Base-by-base conservation (phyloP, 2,888 invertebrate genomes). In the Eulithis testata region DNA sequence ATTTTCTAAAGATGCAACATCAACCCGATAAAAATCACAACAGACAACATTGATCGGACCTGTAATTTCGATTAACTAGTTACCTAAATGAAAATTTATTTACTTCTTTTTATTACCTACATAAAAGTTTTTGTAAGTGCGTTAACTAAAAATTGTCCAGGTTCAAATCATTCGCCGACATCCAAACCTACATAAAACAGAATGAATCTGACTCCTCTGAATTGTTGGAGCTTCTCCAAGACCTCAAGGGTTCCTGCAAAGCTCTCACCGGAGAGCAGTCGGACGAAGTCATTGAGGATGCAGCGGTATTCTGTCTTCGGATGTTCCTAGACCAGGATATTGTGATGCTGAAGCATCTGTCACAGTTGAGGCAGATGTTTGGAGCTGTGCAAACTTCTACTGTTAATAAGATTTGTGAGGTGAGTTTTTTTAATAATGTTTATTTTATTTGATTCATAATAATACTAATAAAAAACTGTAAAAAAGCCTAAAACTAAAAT, bases 321-420 rank as follows among this genome's bases (percentile, higher is more conserved):
- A 85, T 96, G 79, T 94, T 96, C 75, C 83, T 96, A 1, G 93
- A 95, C 58, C 94, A 94, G 63, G 94, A 93, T 58, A 87, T 94
- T 59, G 90, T 96, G 8, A 93, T 94, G 80, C 87, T 94, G 47
- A 94, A 94, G 71, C 95, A 95, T 78, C 81, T 94, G 2, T 87
- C 93, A 3, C 87, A 94, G 60, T 80, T 97, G 11, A 91, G 94
- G 64, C 91, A 94, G 62, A 92, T 93, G 73, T 95, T 96, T 83
- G 96, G 96, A 0, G 86, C 89, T 50, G 91, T 95, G 36, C 90
- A 94, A 1, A 87, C 91, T 7, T 84, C 93, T 6, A 91, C 88
- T 0, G 94, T 94, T 31, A 90, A 93, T 66, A 94, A 94, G 74
- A 94, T 96, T 63, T 94, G 94, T 84, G 86, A 93, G 83, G 94